Evolutionary conservation across 2,113 vertebrate species (phyloP), one percentile per base, ranked within the genome.

Genomic region (Marmota flaviventris): DNA sequence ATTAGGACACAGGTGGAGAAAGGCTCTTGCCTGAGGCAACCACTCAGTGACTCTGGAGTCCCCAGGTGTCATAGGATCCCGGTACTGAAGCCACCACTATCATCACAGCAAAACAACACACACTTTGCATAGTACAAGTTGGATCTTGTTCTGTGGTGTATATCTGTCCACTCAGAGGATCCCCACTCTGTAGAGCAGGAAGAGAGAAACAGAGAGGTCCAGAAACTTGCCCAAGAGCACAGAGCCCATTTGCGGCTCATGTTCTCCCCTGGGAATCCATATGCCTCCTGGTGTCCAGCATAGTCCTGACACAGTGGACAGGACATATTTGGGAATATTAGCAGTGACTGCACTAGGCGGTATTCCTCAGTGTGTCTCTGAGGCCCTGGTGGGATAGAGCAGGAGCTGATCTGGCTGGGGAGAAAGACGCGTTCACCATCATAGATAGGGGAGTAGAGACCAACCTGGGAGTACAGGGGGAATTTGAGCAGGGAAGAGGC

Each of bases 91-190:
- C 24, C 91, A 81, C 34, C 58, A 24, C 24, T 14, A 39, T 56
- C 53, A 39, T n/a, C 78, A 9, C 2, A 53, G 22, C n/a, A 45
- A 8, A 45, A 20, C 11, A 17, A 32, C 18, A 37, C 0, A 0
- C 32, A 6, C 13, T 3, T 17, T 2, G 0, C 75, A 89, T 48
- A 77, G 18, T 39, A 20, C 12, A 13, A 82, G 45, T 72, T 51
- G 37, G 58, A 70, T 8, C 5, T 45, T 32, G 79, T 65, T 87
- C 58, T 29, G 14, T 16, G 81, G 7, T 18, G 4, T 4, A 0
- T 53, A 6, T n/a, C n/a, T 8, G 3, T 32, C 72, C 25, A 11
- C 39, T 83, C 79, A 63, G 53, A 83, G 45, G 2, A 27, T 29
- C 12, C 63, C 37, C 24, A 1, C 53, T 70, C 85, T 61, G 8